These are phyloP conservation scores for Hedychridium roseum DNA, from an alignment of 2,888 invertebrate species.

Conservation along the genomic window DNA sequence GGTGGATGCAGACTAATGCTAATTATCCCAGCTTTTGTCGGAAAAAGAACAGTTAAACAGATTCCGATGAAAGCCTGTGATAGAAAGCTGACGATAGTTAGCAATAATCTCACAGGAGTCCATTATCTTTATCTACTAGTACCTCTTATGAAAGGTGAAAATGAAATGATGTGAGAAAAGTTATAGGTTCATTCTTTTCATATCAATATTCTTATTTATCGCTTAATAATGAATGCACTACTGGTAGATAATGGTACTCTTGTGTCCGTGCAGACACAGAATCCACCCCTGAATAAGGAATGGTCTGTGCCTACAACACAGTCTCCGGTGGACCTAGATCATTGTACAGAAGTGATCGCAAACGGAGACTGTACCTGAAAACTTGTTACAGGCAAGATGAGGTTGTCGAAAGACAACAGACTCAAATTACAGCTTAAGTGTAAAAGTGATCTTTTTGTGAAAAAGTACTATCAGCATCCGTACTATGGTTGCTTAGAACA, in stretches of 20 bases:
- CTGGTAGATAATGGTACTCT: conserved; percentile 53
- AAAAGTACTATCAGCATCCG: too few species aligned
- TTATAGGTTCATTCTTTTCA: too few species aligned
- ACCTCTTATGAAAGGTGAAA: too few species aligned
- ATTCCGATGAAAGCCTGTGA: conserved; percentile 31
- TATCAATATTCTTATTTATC: too few species aligned
- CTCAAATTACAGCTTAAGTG: too few species aligned
- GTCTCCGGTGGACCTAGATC: conserved; percentile 50
- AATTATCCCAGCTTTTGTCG: conserved; percentile 54
- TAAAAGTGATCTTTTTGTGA: too few species aligned
- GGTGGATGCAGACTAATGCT: conserved; percentile 65
- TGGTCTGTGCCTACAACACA: conserved; percentile 68
- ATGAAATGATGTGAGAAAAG: too few species aligned
- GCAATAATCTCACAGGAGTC: conserved; percentile 59
- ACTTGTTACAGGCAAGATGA: conserved; percentile 66
- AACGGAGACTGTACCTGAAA: conserved; percentile 68
- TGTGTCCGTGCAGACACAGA: conserved; percentile 67
- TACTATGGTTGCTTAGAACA: too few species aligned
- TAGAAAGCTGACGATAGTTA: conserved; percentile 55
- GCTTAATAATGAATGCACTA: too few species aligned
- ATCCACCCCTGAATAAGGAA: conserved; percentile 66
- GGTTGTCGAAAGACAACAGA: too few species aligned
- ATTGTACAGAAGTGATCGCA: conserved; percentile 37
- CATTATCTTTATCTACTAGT: conserved; percentile 47
- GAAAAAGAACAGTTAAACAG: conserved; percentile 22